Percentiles rank a stretch among this genome's conserved stretches.
phyloP scores from a whole-genome alignment of 2,888 invertebrate genomes.

The Melanostoma scalare region DNA sequence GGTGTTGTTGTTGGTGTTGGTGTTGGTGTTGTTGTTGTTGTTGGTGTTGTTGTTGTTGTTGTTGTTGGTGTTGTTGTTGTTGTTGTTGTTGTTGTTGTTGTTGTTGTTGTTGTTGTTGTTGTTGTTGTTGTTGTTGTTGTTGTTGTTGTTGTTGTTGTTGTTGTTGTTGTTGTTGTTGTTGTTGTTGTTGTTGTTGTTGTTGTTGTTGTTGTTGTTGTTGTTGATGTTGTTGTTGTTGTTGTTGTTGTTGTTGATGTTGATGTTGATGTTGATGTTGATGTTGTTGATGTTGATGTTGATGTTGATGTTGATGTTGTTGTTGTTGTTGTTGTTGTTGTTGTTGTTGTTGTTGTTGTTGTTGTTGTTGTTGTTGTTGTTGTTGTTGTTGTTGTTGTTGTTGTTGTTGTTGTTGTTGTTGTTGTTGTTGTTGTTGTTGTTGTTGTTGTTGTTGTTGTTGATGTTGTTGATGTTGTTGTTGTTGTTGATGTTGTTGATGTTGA shows the following conservation, averaged over 20 bases:
- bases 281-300: background rate
- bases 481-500: background rate
- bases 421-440: background rate
- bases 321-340: background rate
- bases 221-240: background rate
- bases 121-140: background rate
- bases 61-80: background rate
- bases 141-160: background rate
- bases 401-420: background rate
- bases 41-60: background rate
- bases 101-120: background rate
- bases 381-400: background rate
- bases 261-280: background rate
- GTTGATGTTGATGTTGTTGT: background rate
- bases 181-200: background rate
- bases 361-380: background rate
- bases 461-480: too few species aligned
- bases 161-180: background rate
- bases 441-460: background rate
- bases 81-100: background rate
- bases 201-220: too few species aligned
- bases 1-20: background rate
- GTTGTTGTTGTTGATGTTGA: background rate
- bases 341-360: background rate
- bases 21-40: background rate